A percentile compares a stretch with the other conserved stretches of the same genome.
phyloP scores from a whole-genome alignment of 2,113 vertebrate genomes.

The Cygnus atratus region DNA sequence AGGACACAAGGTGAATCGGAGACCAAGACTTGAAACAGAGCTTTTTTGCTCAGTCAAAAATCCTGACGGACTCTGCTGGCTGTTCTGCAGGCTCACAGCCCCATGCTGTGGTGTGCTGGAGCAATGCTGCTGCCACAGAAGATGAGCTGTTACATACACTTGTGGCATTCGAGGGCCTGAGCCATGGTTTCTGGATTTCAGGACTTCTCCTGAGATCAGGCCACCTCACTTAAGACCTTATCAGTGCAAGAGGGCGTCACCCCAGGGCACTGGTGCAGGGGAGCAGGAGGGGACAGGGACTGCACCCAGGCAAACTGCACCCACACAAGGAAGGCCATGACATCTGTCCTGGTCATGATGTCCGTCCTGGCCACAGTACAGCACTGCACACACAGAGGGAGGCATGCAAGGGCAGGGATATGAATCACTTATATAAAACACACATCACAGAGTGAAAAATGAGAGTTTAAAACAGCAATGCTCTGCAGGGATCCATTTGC shows the following conservation, averaged over 20 bases:
- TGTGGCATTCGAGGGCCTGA: accelerated
- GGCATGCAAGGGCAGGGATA: not conserved
- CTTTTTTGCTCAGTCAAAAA: not conserved
- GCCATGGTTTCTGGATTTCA: not conserved
- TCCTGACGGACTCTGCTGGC: not conserved
- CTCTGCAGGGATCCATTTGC: not conserved
- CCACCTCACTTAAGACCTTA: not conserved
- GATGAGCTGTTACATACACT: not conserved
- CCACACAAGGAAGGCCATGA: accelerated
- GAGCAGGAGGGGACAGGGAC: not conserved
- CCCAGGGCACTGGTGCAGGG: not conserved
- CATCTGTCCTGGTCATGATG: accelerated
- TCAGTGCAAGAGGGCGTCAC: not conserved
- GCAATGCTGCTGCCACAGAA: not conserved
- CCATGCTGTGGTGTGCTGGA: conserved; percentile 18
- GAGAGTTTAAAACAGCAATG: not conserved
- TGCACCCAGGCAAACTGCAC: not conserved
- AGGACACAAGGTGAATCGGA: not conserved
- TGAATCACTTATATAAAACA: not conserved
- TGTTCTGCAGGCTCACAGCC: conserved; percentile 24
- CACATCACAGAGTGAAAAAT: not conserved
- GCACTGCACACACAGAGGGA: accelerated
- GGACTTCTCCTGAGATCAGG: not conserved
- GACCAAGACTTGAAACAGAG: not conserved
- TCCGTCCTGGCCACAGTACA: accelerated